These are phyloP conservation scores for Stictocephala bisonia DNA, from an alignment of 2,888 invertebrate genomes.

Conservation along the genomic window DNA sequence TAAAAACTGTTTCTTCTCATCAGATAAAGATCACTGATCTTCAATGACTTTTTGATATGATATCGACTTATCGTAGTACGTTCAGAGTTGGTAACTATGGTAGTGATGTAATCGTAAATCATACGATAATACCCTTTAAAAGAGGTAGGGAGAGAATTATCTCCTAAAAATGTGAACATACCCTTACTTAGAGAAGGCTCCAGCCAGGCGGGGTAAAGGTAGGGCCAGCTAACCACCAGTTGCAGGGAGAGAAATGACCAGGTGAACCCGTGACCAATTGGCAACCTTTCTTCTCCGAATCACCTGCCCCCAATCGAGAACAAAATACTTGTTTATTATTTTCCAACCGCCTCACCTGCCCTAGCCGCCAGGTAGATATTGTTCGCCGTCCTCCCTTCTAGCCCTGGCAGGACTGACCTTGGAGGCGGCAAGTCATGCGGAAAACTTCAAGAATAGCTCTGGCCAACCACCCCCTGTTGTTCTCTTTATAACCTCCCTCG, in stretches of 20 bases:
- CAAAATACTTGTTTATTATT: constrained; percentile 41
- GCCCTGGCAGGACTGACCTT: not conserved
- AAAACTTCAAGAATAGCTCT: constrained; percentile 29
- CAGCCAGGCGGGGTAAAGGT: too few relatives aligned
- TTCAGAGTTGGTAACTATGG: too few relatives aligned
- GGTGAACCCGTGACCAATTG: constrained; percentile 14
- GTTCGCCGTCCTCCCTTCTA: not conserved
- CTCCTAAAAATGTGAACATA: too few relatives aligned
- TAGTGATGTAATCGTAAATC: too few relatives aligned
- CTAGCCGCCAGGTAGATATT: constrained; percentile 32
- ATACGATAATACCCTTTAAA: too few relatives aligned
- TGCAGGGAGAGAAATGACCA: not conserved
- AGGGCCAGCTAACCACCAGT: too few relatives aligned
- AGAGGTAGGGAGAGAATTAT: too few relatives aligned
- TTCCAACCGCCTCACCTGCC: constrained; percentile 18
- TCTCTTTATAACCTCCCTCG: constrained; percentile 1
- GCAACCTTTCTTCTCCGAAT: not conserved
- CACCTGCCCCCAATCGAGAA: constrained; percentile 37
- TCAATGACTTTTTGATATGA: too few relatives aligned
- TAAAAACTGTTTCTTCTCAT: too few relatives aligned
- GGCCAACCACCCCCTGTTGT: constrained; percentile 5
- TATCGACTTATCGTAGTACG: too few relatives aligned
- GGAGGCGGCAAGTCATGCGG: not conserved
- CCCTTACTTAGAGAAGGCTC: too few relatives aligned
- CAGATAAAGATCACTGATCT: too few relatives aligned